These are phyloP conservation scores for Gnathonemus echidnorhynchus DNA, from an alignment of 2,113 vertebrate genomes.

Conservation along the genomic window DNA sequence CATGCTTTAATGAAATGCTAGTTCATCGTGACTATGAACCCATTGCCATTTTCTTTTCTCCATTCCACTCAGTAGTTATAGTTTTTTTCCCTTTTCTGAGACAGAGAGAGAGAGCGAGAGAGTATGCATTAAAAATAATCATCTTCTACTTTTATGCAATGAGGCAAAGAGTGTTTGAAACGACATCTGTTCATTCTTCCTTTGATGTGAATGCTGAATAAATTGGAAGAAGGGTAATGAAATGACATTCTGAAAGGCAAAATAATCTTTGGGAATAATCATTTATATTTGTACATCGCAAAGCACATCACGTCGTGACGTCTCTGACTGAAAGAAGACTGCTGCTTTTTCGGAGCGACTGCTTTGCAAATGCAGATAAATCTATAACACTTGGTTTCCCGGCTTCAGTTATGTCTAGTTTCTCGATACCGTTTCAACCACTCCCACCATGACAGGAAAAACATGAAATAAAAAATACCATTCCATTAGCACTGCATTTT, in stretches of 20 bases:
- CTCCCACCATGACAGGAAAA: background rate
- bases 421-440: background rate
- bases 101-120: slow-evolving; percentile 11
- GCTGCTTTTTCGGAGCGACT: background rate
- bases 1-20: slow-evolving; percentile 44
- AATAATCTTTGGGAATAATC: slow-evolving; percentile 52
- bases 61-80: slow-evolving; percentile 49
- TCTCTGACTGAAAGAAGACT: slow-evolving; percentile 35
- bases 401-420: background rate
- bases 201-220: slow-evolving; percentile 62
- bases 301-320: slow-evolving; percentile 37
- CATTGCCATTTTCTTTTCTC: slow-evolving; percentile 38
- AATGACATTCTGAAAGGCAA: slow-evolving; percentile 45
- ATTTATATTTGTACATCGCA: slow-evolving; percentile 43
- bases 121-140: slow-evolving; percentile 60
- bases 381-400: background rate
- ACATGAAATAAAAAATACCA: background rate
- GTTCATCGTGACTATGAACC: slow-evolving; percentile 41
- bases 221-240: slow-evolving; percentile 54
- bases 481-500: background rate
- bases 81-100: slow-evolving; percentile 22
- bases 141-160: slow-evolving; percentile 60
- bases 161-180: slow-evolving; percentile 62
- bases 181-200: slow-evolving; percentile 59
- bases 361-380: slow-evolving; percentile 7